Evolutionary conservation across 2,113 vertebrate genomes (phyloP).

Genomic region (Gorilla gorilla): DNA sequence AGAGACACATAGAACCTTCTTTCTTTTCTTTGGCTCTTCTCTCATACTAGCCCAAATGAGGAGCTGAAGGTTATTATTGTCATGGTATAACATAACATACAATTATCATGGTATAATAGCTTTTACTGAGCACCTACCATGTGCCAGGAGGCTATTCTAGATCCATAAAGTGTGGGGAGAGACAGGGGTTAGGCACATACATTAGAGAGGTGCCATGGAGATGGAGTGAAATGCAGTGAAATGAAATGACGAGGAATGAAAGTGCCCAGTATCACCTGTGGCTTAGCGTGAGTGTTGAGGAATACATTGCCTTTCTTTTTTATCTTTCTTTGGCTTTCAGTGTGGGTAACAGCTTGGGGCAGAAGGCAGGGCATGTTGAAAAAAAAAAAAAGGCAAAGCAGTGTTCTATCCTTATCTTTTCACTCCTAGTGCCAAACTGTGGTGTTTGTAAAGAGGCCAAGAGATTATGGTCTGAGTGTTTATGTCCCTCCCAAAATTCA

Average conservation of each 20-base stretch:
- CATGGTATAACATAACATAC: background rate
- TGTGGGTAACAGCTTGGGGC: accelerated
- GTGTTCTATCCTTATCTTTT: no score
- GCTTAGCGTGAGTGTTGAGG: background rate
- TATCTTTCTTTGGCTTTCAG: background rate
- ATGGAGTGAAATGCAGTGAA: background rate
- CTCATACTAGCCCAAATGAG: background rate
- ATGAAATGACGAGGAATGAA: background rate
- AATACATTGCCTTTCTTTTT: no score
- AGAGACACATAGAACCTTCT: background rate
- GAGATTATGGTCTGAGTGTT: no score
- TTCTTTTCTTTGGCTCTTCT: background rate
- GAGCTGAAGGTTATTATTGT: background rate
- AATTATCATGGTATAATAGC: background rate
- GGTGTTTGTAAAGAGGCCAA: no score
- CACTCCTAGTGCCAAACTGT: no score
- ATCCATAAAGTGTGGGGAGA: background rate
- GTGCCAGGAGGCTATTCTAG: background rate
- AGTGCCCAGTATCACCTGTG: background rate
- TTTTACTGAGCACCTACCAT: background rate
- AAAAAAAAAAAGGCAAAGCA: no score
- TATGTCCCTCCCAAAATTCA: no score
- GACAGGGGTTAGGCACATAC: background rate
- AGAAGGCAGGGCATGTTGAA: background rate
- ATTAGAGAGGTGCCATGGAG: no score